Percentiles rank a stretch among this genome's conserved stretches.
Conservation (phyloP, 2,888 invertebrate genomes). For the Bellardia pandia region DNA sequence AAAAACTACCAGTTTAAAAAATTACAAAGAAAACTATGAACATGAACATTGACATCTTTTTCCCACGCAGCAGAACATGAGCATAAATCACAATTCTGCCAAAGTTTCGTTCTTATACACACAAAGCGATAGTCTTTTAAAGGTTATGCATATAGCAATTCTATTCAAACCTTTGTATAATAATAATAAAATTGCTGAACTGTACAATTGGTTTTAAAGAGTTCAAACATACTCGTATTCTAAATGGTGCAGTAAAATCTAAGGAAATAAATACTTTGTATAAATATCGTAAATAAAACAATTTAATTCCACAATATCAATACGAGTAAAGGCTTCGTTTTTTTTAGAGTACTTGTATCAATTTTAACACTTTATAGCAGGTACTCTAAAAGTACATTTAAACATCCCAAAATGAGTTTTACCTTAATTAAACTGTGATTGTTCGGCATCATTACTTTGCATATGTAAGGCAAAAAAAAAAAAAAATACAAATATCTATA, state of each 20-base stretch:
- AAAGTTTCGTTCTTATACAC: too few relatives aligned
- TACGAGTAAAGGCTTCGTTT: constrained; percentile 14
- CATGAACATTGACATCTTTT: too few relatives aligned
- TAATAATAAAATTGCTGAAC: too few relatives aligned
- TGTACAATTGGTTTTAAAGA: too few relatives aligned
- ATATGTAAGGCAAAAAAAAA: constrained; percentile 9
- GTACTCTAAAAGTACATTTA: neutral
- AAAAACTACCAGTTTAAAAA: too few relatives aligned
- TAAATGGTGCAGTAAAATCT: neutral
- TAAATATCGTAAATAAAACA: neutral
- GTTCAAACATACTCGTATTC: too few relatives aligned
- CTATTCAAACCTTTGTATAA: too few relatives aligned
- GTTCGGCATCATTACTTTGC: constrained; percentile 64
- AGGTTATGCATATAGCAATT: too few relatives aligned
- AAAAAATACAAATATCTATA: neutral
- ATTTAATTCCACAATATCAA: constrained; percentile 3
- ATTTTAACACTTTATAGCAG: neutral
- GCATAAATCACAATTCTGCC: too few relatives aligned
- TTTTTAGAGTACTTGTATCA: neutral
- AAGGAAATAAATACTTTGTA: neutral
- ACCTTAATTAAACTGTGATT: constrained; percentile 30
- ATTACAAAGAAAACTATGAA: too few relatives aligned
- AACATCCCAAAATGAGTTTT: neutral
- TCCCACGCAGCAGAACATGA: too few relatives aligned
- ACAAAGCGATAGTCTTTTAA: too few relatives aligned